Evolutionary conservation across 92 coral and sea anemone genomes (phyloP), one percentile per base, ranked within the genome.

Genomic region (Epizoanthus fatuus): DNA sequence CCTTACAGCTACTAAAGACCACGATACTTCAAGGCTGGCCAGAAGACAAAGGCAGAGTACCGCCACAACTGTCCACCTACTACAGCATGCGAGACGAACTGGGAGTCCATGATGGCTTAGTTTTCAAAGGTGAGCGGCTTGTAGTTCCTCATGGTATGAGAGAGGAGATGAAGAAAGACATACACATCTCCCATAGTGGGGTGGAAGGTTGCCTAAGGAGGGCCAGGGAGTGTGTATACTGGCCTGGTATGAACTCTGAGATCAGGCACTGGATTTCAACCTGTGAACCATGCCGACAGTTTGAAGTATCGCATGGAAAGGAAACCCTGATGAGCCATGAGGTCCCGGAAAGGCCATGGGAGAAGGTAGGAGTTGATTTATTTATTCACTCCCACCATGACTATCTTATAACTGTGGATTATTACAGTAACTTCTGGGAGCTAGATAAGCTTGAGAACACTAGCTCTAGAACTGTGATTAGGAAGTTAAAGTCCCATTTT

Each of bases 161-260:
- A 11, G 64, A 73, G 51, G 22, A 82, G 59, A 53, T 81, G 65
- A 88, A 88, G 91, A 82, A 57, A 49, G 78, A 74, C 63, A 16
- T 82, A 75, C 88, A 82, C 57, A 84, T 68, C 3, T 72, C 83
- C 7, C 87, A 88, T 49, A 52, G 63, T 73, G 87, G 64, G 4
- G 77, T 81, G 14, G 77, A 81, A 52, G 87, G 83, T 14, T 88
- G 91, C 10, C 71, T 87, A 5, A 35, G 83, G 76, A 81, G 87
- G 72, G 87, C 83, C 4, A 16, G 81, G 44, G 82, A 87, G 56
- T 78, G 81, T 63, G 77, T 81, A 22, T 81, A 73, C 72, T 81
- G 91, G 87, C 91, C 81, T 4, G 16, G 80, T 20, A 80, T 81
- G 86, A 87, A 87, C 67, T 72, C 87, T 53, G 91, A 87, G 56